Conservation (phyloP, 2,888 invertebrate species). For the Drosophila trichaetosa region DNA sequence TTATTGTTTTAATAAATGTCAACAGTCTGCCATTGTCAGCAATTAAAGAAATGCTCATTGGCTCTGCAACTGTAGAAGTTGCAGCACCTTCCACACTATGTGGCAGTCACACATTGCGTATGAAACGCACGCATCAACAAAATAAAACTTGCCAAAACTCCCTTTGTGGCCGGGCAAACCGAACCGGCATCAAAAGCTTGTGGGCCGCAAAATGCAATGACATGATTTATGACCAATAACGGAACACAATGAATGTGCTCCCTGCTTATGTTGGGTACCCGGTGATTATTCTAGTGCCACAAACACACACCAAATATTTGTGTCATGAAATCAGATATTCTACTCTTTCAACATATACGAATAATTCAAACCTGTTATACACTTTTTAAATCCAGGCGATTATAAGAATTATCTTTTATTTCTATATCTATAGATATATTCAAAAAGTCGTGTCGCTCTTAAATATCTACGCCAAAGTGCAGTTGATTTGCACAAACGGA, state of each 20-base stretch:
- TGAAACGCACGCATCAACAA: conserved; percentile 51
- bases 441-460: background rate
- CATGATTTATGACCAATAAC: conserved; percentile 66
- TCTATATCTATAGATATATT: background rate
- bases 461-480: background rate
- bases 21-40: conserved; percentile 61
- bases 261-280: background rate
- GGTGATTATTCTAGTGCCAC: conserved; percentile 10
- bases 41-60: conserved; percentile 60
- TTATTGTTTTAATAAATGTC: conserved; percentile 80
- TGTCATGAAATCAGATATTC: background rate
- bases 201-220: conserved; percentile 65
- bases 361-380: background rate
- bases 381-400: background rate
- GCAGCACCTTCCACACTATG: conserved; percentile 30
- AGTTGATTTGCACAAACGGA: conserved; percentile 17
- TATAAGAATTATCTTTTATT: background rate
- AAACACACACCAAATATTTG: background rate
- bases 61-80: conserved; percentile 11
- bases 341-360: background rate
- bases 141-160: conserved; percentile 41
- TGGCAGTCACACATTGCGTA: conserved; percentile 42
- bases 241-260: conserved; percentile 20
- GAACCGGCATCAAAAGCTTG: conserved; percentile 32
- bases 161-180: conserved; percentile 40